Evolutionary conservation across 2,113 vertebrate species (phyloP).

Genomic region (Corythaeola cristata): DNA sequence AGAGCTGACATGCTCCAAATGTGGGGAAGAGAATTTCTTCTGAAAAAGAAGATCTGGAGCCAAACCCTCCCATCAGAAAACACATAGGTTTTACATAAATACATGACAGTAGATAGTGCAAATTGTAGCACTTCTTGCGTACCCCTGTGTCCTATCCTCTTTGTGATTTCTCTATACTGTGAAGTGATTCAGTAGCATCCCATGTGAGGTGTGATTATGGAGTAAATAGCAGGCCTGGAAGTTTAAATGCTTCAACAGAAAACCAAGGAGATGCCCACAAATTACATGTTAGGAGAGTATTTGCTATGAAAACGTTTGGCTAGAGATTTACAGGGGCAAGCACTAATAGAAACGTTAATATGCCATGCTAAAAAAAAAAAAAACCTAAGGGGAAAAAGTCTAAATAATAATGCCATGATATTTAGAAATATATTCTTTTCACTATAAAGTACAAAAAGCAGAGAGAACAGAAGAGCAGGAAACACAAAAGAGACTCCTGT

Average conservation of each 20-base stretch:
- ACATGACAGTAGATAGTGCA: not conserved
- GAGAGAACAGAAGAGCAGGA: not conserved
- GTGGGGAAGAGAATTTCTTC: not conserved
- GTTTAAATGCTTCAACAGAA: not conserved
- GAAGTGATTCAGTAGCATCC: not conserved
- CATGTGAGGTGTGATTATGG: not conserved
- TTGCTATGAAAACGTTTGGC: not conserved
- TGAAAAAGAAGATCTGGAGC: not conserved
- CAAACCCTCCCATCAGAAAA: not conserved
- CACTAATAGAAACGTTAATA: not conserved
- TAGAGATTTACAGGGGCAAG: not conserved
- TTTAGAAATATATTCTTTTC: not conserved
- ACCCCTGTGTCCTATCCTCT: not conserved
- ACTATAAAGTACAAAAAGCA: not conserved
- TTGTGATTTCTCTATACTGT: not conserved
- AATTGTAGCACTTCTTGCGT: not conserved
- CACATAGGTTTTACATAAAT: not conserved
- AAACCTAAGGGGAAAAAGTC: fast-evolving
- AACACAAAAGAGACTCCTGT: not conserved
- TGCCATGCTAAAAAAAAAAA: no score
- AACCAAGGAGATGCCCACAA: not conserved
- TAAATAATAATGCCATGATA: not conserved
- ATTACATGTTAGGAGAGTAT: not conserved
- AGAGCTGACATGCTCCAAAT: not conserved
- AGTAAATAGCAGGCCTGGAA: not conserved